Percentiles rank a stretch among this genome's conserved stretches.
Evolutionary conservation across 2,888 invertebrate genomes (phyloP).

Genomic region (Phaonia tiefii): DNA sequence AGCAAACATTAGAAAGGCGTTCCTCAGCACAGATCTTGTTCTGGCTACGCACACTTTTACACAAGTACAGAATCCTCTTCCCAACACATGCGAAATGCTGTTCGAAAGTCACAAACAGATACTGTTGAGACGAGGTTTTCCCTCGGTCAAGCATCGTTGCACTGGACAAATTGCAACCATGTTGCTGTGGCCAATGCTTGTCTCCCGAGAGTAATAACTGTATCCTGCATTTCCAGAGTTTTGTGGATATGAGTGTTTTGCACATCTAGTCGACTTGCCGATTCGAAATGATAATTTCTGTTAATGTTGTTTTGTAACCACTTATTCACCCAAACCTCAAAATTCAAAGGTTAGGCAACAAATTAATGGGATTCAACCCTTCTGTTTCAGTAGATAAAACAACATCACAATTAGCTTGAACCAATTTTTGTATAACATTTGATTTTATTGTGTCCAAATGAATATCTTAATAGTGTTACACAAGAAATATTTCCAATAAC

Average conservation of each 20-base stretch:
- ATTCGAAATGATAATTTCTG: slow-evolving; percentile 46
- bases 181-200: background rate
- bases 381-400: no score
- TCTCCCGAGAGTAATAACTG: slow-evolving; percentile 16
- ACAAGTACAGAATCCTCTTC: background rate
- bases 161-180: slow-evolving; percentile 21
- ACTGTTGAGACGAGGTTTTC: background rate
- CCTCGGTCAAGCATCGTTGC: background rate
- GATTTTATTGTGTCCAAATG: no score
- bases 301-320: slow-evolving; percentile 49
- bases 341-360: no score
- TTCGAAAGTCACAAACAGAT: slow-evolving; percentile 27
- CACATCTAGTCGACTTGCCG: background rate
- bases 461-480: no score
- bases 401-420: no score
- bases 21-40: slow-evolving; percentile 24
- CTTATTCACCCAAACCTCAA: background rate
- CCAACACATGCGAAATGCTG: background rate
- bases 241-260: background rate
- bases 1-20: slow-evolving; percentile 38
- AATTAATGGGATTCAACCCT: no score
- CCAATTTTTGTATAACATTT: no score
- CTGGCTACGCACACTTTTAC: background rate
- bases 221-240: background rate
- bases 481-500: no score